A percentile compares a stretch with the other conserved stretches of the same genome.
phyloP scores from a whole-genome alignment of 2,888 invertebrate genomes.

The Horisme vitalbata region DNA sequence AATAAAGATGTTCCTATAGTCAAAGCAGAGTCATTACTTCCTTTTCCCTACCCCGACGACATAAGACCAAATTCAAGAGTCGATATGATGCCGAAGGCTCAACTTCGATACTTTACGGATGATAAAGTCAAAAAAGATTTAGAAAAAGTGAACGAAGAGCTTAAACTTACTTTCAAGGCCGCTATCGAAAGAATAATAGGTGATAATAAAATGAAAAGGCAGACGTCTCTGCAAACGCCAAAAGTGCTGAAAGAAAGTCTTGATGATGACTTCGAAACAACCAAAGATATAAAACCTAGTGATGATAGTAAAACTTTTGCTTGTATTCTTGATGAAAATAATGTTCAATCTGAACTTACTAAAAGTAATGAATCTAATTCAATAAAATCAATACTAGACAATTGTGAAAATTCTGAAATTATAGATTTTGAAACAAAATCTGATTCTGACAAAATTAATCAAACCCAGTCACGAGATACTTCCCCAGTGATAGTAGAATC shows the following conservation, averaged over 20 bases:
- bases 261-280: conserved; percentile 21
- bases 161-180: conserved; percentile 65
- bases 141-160: conserved; percentile 63
- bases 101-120: conserved; percentile 28
- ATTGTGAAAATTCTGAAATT: background rate
- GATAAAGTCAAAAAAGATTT: conserved; percentile 59
- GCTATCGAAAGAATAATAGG: conserved; percentile 66
- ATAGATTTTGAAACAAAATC: conserved; percentile 5
- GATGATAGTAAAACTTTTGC: conserved; percentile 5
- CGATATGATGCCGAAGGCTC: conserved; percentile 34
- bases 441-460: background rate
- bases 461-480: conserved; percentile 9
- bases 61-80: conserved; percentile 37
- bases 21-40: conserved; percentile 61
- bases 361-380: conserved; percentile 6
- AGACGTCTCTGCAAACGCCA: conserved; percentile 14
- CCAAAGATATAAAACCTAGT: conserved; percentile 5
- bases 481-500: conserved; percentile 10
- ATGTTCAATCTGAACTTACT: background rate
- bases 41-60: conserved; percentile 59
- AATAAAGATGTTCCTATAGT: conserved; percentile 46
- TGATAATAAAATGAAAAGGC: conserved; percentile 39
- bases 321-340: background rate
- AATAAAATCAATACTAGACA: background rate
- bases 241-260: conserved; percentile 29